Base-by-base conservation (phyloP, 2,113 vertebrate species). In the Petrocephalus microphthalmus region DNA sequence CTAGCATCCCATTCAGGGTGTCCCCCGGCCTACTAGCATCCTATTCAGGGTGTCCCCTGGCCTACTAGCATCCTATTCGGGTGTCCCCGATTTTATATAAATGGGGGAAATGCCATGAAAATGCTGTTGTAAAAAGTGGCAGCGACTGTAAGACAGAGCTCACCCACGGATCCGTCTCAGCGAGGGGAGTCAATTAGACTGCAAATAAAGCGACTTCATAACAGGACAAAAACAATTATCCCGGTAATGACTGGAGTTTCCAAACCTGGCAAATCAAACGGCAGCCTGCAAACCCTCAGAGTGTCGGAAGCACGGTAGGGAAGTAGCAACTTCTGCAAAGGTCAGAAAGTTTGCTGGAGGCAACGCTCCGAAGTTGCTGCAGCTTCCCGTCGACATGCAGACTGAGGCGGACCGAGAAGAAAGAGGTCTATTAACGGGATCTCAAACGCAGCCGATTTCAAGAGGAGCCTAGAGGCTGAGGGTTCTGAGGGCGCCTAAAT, bases 101-200 rank as follows among this genome's bases (percentile, higher is more conserved):
- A 37, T 74, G 25, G 74, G 47, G 85, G 54, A 82, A 13, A 10
- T n/a, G 74, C 86, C 49, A 87, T 86, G 88, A 87, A 84, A 87
- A 87, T 88, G 83, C 89, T 51, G 45, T 90, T 91, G 88, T 81
- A 33, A 83, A 78, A 74, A 60, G 85, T 13, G 20, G 5, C 19
- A 19, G 57, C 6, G 33, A 64, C 49, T 51, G 56, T 82, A 53
- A n/a, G 53, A 87, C 71, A 87, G 74, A 84, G 74, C 22, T 57
- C 86, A 88, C 60, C 88, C 67, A 81, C 51, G 3, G 45, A 64
- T 49, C 82, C 87, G 82, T 83, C 71, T 89, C 83, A 64, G 88
- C n/a, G 47, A 86, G 87, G 64, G 22, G 83, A 88, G 56, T 85
- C 89, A 78, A 90, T 90, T 92, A 91, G 37, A 29, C 42, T 60